Evolutionary conservation across 2,797 vertebrate genomes (phyloP).

Genomic region (Eremophila alpestris): DNA sequence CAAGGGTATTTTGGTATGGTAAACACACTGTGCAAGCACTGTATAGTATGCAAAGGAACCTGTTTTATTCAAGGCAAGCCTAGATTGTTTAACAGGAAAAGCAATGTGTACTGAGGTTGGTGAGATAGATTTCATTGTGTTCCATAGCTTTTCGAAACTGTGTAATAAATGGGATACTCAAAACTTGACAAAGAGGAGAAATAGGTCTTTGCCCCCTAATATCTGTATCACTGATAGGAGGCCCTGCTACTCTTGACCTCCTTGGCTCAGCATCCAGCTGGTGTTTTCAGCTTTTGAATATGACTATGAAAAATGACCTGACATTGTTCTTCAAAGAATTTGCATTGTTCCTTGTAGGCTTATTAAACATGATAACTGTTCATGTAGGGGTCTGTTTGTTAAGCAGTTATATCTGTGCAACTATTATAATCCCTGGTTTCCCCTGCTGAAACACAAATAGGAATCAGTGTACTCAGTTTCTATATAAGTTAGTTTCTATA

Average conservation of each 20-base stretch:
- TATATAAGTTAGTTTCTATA: neutral
- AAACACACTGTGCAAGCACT: neutral
- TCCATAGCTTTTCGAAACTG: neutral
- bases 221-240: neutral
- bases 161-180: neutral
- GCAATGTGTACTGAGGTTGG: neutral
- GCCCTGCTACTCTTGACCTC: neutral
- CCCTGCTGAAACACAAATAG: neutral
- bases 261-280: neutral
- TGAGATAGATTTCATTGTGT: neutral
- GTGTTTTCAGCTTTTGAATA: neutral
- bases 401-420: neutral
- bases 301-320: neutral
- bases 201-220: neutral
- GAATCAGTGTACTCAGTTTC: neutral
- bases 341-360: neutral
- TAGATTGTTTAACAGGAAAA: slow-evolving; percentile 32
- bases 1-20: neutral
- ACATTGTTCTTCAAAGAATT: neutral
- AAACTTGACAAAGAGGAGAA: neutral
- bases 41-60: neutral
- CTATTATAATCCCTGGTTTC: neutral
- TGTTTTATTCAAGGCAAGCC: neutral
- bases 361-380: neutral
- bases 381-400: neutral